Evolutionary conservation across 2,113 vertebrate species (phyloP), one percentile per base, ranked within the genome.

Genomic region (Zootoca vivipara): DNA sequence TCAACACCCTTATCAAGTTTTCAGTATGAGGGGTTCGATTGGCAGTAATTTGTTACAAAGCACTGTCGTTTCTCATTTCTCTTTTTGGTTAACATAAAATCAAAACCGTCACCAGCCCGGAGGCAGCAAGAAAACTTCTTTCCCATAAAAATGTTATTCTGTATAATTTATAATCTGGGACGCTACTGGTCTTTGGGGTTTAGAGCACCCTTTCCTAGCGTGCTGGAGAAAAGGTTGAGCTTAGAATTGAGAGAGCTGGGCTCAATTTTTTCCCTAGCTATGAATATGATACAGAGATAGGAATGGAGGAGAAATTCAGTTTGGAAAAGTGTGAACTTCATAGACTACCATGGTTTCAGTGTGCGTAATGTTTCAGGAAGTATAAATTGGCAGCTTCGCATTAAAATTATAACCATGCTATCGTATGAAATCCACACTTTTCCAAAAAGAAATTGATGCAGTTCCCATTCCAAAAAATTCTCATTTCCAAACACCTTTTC

Each of bases 1-100:
- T 84, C 42, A 85, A 74, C 35, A 30, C 18, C 15, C 81, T 40
- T 72, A 58, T 12, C 0, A 0, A 30, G n/a, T 70, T 85, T 81
- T 78, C 56, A 22, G 89, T 65, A 65, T 86, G 73, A 64, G 16
- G n/a, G 3, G 77, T 89, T 85, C 72, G n/a, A 80, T 72, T 87
- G 87, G 52, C 75, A 52, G 40, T 12, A 88, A 83, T 85, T 86
- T 89, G 85, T 79, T 78, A 46, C 64, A 84, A 1, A 0, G 77
- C 82, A 84, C 13, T 81, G 79, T 30, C 88, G 62, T 42, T 83
- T 72, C 33, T 62, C 87, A 65, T n/a, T 90, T 70, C 58, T 62
- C 62, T 42, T 87, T 72, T 58, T 58, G 13, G 24, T 58, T 86
- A 58, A n/a, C 18, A 7, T 0, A 74, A 77, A 65, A 38, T 83